Evolutionary conservation across 53 echinoderm and acorn worm species (phyloP).

Genomic region (Zoroaster sp.): DNA sequence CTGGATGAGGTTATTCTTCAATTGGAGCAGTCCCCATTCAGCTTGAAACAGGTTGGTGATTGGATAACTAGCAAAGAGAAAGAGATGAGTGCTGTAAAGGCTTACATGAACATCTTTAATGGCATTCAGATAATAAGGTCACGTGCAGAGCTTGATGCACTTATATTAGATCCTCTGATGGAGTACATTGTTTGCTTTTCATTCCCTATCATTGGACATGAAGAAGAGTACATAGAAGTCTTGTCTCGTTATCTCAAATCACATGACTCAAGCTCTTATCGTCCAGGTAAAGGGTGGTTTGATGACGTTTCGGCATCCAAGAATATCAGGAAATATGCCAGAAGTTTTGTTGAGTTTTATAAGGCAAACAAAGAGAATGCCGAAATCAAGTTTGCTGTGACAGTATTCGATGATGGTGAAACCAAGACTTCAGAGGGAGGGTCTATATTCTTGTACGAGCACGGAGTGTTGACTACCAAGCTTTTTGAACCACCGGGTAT

Average conservation of each 20-base stretch:
- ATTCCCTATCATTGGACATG: neutral
- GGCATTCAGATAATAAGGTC: conserved; percentile 8
- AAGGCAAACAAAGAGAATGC: neutral
- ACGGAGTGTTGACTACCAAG: neutral
- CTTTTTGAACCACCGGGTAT: conserved; percentile 51
- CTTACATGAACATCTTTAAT: conserved; percentile 4
- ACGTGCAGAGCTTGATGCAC: conserved; percentile 1
- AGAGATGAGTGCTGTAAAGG: conserved; percentile 17
- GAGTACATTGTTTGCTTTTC: conserved; percentile 22
- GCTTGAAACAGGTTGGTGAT: neutral
- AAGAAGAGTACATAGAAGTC: neutral
- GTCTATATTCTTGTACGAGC: conserved; percentile 13
- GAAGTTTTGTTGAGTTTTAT: conserved; percentile 34
- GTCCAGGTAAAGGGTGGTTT: neutral
- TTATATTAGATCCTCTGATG: neutral
- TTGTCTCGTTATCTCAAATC: neutral
- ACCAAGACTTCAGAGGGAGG: neutral
- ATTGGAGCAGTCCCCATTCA: conserved; percentile 27
- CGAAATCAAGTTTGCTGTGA: neutral
- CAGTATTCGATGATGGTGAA: neutral
- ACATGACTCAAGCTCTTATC: neutral
- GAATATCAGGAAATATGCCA: neutral
- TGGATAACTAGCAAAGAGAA: conserved; percentile 44
- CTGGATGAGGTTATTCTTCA: conserved; percentile 22
- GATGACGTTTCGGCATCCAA: neutral